A percentile compares a stretch with the other conserved stretches of the same genome.
phyloP scores from a whole-genome alignment of 1,140 invertebrate species.

The Panulirus ornatus region DNA sequence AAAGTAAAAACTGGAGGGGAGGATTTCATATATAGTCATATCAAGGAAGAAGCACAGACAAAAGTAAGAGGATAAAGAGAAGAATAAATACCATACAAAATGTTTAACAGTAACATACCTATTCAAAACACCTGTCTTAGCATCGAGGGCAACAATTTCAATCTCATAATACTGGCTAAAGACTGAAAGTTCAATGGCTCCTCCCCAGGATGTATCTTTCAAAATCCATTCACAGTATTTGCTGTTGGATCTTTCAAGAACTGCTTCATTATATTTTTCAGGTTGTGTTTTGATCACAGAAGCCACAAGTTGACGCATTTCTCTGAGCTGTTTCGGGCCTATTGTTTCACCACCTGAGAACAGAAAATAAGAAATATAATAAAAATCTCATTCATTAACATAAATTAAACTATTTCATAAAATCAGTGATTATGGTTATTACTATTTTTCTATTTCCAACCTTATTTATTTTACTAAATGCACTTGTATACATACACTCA shows the following conservation, averaged over 20 bases:
- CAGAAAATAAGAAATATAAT: not conserved
- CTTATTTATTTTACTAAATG: too few species aligned
- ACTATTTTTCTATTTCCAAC: too few species aligned
- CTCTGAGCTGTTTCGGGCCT: conserved; percentile 84
- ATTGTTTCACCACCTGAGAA: conserved; percentile 84
- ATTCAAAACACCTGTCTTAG: conserved; percentile 92
- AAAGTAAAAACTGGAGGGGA: too few species aligned
- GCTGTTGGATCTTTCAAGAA: conserved; percentile 90
- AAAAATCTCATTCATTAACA: not conserved
- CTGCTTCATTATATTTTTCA: conserved; percentile 89
- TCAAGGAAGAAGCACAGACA: too few species aligned
- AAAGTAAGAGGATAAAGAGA: too few species aligned
- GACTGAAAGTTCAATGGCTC: conserved; percentile 95
- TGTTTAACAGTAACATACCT: too few species aligned
- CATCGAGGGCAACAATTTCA: conserved; percentile 96
- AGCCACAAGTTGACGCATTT: conserved; percentile 92
- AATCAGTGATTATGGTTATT: not conserved
- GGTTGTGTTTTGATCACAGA: conserved; percentile 87
- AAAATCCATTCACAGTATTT: conserved; percentile 94
- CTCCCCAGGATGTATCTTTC: conserved; percentile 88
- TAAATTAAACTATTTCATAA: not conserved
- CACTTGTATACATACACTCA: too few species aligned
- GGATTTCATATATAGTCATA: too few species aligned
- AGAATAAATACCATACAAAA: too few species aligned
- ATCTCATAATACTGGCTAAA: conserved; percentile 92